Percentiles rank a stretch among this genome's conserved stretches.
Evolutionary conservation across 2,797 vertebrate genomes (phyloP).

Genomic region (Ctenopoma kingsleyae): DNA sequence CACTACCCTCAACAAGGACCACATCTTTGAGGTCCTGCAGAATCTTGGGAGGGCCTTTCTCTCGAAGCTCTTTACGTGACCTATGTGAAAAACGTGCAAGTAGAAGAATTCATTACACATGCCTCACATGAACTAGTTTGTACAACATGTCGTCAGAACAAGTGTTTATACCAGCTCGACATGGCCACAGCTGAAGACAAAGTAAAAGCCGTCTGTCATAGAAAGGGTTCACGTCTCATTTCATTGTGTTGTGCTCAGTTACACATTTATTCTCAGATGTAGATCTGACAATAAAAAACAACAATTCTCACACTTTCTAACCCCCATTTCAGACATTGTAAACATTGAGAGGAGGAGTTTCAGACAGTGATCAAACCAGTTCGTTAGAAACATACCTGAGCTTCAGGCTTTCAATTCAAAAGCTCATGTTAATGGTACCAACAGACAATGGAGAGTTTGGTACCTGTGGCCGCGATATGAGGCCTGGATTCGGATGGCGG

Average conservation of each 20-base stretch:
- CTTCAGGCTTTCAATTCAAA: neutral
- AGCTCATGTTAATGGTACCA: neutral
- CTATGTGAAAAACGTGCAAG: slow-evolving; percentile 33
- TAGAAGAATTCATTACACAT: neutral
- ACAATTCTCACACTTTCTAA: no score
- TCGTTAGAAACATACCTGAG: neutral
- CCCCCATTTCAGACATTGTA: no score
- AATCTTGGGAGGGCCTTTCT: slow-evolving; percentile 79
- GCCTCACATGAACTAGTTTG: neutral
- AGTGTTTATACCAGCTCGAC: neutral
- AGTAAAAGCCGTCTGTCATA: neutral
- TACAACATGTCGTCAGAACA: neutral
- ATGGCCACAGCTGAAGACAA: neutral
- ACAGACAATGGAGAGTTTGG: neutral
- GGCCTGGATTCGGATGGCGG: slow-evolving; percentile 81
- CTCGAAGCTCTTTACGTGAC: slow-evolving; percentile 74
- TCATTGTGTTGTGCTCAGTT: neutral
- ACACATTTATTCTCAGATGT: no score
- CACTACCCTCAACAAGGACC: slow-evolving; percentile 79
- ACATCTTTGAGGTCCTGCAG: slow-evolving; percentile 80
- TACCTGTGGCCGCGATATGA: slow-evolving; percentile 81
- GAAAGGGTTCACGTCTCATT: neutral
- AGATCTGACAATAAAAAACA: no score
- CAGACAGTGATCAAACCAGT: neutral
- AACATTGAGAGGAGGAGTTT: neutral